Conservation (phyloP, 2,888 invertebrate species). For the Lathronympha strigana region DNA sequence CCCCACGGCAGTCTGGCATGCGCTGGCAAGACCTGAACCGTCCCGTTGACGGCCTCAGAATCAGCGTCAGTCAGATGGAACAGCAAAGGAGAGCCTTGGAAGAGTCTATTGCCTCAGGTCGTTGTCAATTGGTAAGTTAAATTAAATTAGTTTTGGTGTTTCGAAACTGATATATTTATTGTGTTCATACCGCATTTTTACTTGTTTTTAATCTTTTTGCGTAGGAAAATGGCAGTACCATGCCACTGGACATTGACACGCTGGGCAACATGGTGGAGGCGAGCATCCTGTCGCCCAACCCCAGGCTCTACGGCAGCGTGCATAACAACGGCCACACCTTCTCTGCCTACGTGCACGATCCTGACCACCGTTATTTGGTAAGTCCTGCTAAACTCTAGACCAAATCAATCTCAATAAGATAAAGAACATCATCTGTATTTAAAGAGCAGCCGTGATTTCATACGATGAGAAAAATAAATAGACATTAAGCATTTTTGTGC, state of each 20-base stretch:
- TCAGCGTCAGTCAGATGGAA: constrained; percentile 87
- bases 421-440: no score
- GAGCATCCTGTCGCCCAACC: constrained; percentile 86
- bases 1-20: constrained; percentile 86
- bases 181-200: background rate
- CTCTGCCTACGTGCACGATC: constrained; percentile 89
- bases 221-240: constrained; percentile 77
- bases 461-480: no score
- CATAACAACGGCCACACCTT: constrained; percentile 91
- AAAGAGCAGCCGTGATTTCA: no score
- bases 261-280: constrained; percentile 90
- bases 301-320: constrained; percentile 86
- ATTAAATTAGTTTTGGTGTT: background rate
- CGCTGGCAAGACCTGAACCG: constrained; percentile 86
- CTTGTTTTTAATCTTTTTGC: constrained; percentile 26
- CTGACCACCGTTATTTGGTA: constrained; percentile 88
- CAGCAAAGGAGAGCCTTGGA: constrained; percentile 90
- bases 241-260: constrained; percentile 85
- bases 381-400: constrained; percentile 45
- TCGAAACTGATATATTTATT: no score
- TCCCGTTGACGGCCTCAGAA: constrained; percentile 83
- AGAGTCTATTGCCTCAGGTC: constrained; percentile 89
- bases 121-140: constrained; percentile 81
- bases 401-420: no score
- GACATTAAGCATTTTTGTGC: no score